Evolutionary conservation across 2,888 invertebrate species (phyloP).

Genomic region (Cephonodes hylas): DNA sequence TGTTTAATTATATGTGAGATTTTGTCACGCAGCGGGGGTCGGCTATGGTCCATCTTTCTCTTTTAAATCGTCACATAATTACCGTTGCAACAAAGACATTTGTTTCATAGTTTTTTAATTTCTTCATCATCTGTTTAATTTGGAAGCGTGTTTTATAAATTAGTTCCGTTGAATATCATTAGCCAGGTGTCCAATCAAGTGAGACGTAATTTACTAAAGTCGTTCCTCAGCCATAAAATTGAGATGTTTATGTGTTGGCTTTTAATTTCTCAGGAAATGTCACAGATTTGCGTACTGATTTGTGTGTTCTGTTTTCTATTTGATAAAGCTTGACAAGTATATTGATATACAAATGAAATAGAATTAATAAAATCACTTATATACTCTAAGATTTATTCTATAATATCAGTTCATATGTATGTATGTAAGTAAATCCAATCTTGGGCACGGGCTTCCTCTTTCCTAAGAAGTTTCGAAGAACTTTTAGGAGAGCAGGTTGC

Average conservation of each 20-base stretch:
- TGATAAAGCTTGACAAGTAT: too few relatives aligned
- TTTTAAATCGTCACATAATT: conserved; percentile 2
- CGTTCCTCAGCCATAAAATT: background rate
- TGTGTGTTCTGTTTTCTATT: background rate
- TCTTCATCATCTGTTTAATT: background rate
- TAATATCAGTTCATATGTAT: too few relatives aligned
- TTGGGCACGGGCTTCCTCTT: too few relatives aligned
- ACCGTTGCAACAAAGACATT: background rate
- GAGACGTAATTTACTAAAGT: background rate
- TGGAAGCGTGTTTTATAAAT: too few relatives aligned
- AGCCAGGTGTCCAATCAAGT: background rate
- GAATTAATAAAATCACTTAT: too few relatives aligned
- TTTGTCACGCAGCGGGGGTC: background rate
- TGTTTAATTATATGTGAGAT: background rate
- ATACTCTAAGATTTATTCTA: too few relatives aligned
- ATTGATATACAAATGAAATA: too few relatives aligned
- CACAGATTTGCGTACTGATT: background rate
- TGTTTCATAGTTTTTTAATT: background rate
- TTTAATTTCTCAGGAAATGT: background rate
- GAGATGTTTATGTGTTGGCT: background rate
- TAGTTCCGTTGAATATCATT: background rate
- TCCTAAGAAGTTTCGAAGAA: too few relatives aligned
- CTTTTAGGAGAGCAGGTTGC: too few relatives aligned
- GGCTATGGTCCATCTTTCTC: background rate
- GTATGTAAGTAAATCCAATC: too few relatives aligned